These are phyloP conservation scores for Stegana nigrithorax DNA, from an alignment of 2,888 invertebrate genomes.

Conservation along the genomic window DNA sequence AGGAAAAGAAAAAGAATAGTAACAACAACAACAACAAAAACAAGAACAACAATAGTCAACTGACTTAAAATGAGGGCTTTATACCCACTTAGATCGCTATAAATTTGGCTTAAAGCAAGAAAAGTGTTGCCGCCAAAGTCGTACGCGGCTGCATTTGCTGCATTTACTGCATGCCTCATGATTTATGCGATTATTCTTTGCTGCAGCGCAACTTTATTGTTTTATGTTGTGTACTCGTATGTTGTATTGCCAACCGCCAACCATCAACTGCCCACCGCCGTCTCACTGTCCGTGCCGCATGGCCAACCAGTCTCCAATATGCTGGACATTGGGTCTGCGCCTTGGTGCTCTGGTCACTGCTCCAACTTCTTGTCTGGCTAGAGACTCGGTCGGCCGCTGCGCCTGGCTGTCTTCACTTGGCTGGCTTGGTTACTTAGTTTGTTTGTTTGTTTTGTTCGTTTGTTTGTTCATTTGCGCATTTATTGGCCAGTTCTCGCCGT, in stretches of 20 bases:
- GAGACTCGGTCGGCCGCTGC: neutral
- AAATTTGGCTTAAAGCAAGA: conserved; percentile 61
- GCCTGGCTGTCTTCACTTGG: conserved; percentile 10
- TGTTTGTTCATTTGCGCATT: neutral
- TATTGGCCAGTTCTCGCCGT: conserved; percentile 33
- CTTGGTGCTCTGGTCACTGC: neutral
- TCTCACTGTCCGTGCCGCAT: conserved; percentile 25
- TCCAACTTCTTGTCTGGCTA: neutral
- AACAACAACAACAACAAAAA: no score
- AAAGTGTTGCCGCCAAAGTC: conserved; percentile 51
- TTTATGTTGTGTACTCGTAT: conserved; percentile 53
- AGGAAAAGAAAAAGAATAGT: no score
- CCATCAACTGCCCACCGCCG: no score
- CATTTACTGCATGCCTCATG: conserved; percentile 39
- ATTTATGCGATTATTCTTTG: conserved; percentile 60
- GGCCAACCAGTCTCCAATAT: conserved; percentile 34
- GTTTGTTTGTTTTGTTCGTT: conserved; percentile 37
- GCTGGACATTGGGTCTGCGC: no score
- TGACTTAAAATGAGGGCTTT: conserved; percentile 62
- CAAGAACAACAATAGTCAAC: no score
- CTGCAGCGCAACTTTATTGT: conserved; percentile 59
- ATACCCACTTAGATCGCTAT: conserved; percentile 61
- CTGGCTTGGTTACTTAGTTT: no score
- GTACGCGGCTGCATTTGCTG: conserved; percentile 33
- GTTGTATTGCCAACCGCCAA: no score